Evolutionary conservation across 92 coral and sea anemone genomes (phyloP).

Genomic region (Micromussa lordhowensis): DNA sequence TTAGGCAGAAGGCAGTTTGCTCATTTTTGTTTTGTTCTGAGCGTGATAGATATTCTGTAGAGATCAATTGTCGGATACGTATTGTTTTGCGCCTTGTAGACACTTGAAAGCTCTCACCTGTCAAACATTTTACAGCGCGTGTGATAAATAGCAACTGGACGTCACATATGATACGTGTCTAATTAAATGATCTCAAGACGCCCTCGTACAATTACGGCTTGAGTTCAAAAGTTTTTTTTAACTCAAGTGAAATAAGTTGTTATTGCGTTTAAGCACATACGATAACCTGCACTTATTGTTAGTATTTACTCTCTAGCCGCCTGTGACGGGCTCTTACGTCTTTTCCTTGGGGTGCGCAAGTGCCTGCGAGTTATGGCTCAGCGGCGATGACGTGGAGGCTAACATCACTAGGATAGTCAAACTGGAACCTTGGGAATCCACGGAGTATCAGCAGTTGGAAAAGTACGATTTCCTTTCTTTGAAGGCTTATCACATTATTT

Average conservation of each 20-base stretch:
- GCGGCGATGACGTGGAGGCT: constrained; percentile 41
- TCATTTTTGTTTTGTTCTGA: neutral
- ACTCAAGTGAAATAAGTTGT: too few species aligned
- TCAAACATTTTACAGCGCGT: too few species aligned
- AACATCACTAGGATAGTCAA: constrained; percentile 34
- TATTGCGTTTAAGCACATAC: neutral
- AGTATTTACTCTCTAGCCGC: constrained; percentile 3
- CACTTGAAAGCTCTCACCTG: neutral
- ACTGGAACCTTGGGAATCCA: constrained; percentile 41
- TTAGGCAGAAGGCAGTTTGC: neutral
- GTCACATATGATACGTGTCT: too few species aligned
- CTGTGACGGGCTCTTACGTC: constrained; percentile 16
- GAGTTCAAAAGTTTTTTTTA: neutral
- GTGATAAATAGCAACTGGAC: too few species aligned
- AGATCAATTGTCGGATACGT: neutral
- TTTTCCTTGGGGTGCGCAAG: constrained; percentile 21
- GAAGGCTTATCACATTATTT: neutral
- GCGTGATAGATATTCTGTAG: neutral
- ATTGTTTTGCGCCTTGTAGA: neutral
- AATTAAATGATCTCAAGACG: too few species aligned
- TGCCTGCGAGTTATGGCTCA: constrained; percentile 59
- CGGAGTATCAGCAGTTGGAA: constrained; percentile 32
- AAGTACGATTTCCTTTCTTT: neutral
- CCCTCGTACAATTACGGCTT: too few species aligned
- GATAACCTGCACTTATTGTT: neutral